Evolutionary conservation across 2,888 invertebrate genomes (phyloP), one percentile per base, ranked within the genome.

Genomic region (Drosophila subquinaria): DNA sequence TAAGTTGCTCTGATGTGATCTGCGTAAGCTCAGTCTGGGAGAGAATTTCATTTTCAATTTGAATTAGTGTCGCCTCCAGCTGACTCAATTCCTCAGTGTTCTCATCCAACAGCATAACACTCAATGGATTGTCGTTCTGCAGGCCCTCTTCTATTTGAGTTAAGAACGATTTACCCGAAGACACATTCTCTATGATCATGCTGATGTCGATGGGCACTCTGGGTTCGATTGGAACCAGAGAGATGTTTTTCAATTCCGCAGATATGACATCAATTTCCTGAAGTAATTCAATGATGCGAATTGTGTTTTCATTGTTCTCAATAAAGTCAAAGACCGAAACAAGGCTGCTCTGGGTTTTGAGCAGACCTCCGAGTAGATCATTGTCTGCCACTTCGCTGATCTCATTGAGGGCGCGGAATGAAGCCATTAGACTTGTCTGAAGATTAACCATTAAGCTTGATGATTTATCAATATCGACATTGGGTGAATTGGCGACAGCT

Each of bases 281-380:
- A 3, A 92, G 62, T 0, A 92, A 73, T 67, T 92, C 92, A 45
- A 92, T 91, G 5, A 92, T 77, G n/a, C 92, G 78, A 40, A 92
- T 70, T 3, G 81, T 72, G 10, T 69, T 86, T 17, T 92, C 91
- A 45, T 84, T 92, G 4, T 88, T 89, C 64, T 92, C 92, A 23
- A 92, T 92, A 48, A 92, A 92, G 66, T 92, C 92, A 47, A 88
- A 91, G 4, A 92, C 88, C 0, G 89, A 77, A 2, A 92, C 84
- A 3, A 92, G 57, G 17, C 76, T 88, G 57, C 75, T 90, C 69
- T 92, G 92, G 0, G 82, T 82, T 36, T 81, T 84, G 6, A 91
- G 67, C 13, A 91, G 90, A 59, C 79, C 73, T 13, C 69, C 71
- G 0, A 84, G 64, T 3, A 85, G 38, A 1, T 89, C 79, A 30